A percentile compares a stretch with the other conserved stretches of the same genome.
Conservation (phyloP, 2,888 invertebrate species). For the Harmothoe impar region DNA sequence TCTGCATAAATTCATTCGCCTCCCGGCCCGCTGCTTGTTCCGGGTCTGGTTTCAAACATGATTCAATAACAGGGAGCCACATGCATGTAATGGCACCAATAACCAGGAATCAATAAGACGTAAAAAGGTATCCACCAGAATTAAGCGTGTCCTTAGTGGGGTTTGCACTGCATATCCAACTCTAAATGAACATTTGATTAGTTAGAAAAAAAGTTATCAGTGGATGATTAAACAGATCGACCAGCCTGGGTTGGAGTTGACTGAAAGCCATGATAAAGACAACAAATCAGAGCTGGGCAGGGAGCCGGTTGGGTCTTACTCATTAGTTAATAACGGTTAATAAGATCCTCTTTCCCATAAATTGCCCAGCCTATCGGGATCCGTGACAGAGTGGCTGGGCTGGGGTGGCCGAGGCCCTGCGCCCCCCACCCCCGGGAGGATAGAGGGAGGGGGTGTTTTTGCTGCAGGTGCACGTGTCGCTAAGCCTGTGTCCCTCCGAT, state of each 20-base stretch:
- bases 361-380: slow-evolving; percentile 56
- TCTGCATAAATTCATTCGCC: not conserved
- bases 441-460: slow-evolving; percentile 58
- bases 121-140: not conserved
- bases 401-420: slow-evolving; percentile 31
- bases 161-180: slow-evolving; percentile 33
- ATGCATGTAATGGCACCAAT: too few species aligned
- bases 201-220: slow-evolving; percentile 25
- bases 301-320: slow-evolving; percentile 22
- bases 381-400: slow-evolving; percentile 42
- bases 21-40: not conserved
- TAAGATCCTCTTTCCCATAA: slow-evolving; percentile 53
- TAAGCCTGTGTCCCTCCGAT: slow-evolving; percentile 57
- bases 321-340: slow-evolving; percentile 57
- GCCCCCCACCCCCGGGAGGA: slow-evolving; percentile 51
- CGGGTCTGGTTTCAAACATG: too few species aligned
- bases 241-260: slow-evolving; percentile 40
- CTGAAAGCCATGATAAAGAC: slow-evolving; percentile 54
- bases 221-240: slow-evolving; percentile 39
- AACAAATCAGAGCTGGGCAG: slow-evolving; percentile 36
- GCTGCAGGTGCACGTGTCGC: slow-evolving; percentile 60
- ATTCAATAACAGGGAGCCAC: too few species aligned
- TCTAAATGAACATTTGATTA: slow-evolving; percentile 51
- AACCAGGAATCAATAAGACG: too few species aligned
- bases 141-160: not conserved